These are phyloP conservation scores for Actias luna DNA, from an alignment of 2,888 invertebrate genomes.

Conservation along the genomic window DNA sequence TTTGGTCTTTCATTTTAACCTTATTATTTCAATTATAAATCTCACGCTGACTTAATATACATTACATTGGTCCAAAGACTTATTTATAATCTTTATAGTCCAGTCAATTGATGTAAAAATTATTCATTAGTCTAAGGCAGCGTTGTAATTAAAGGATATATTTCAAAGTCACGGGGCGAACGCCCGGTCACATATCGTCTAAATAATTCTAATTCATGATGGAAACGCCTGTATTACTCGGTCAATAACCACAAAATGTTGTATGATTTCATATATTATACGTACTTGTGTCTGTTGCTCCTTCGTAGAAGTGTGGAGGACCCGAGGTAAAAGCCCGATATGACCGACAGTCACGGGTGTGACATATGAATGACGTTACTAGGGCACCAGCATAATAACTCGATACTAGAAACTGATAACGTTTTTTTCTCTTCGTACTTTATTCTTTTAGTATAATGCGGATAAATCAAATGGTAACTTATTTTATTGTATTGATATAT, in stretches of 20 bases:
- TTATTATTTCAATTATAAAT: too few relatives aligned
- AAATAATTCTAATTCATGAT: conserved; percentile 39
- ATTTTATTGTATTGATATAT: conserved; percentile 1
- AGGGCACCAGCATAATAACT: conserved; percentile 15
- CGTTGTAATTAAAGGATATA: conserved; percentile 33
- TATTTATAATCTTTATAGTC: background rate
- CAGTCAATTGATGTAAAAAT: conserved; percentile 13
- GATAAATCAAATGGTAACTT: background rate
- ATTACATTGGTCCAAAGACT: too few relatives aligned
- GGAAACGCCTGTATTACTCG: conserved; percentile 39
- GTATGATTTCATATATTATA: conserved; percentile 43
- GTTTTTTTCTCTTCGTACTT: background rate
- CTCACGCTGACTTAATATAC: too few relatives aligned
- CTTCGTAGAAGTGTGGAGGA: conserved; percentile 7
- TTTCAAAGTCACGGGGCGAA: conserved; percentile 53
- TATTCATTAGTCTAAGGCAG: conserved; percentile 21
- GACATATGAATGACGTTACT: conserved; percentile 12
- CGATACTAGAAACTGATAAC: background rate
- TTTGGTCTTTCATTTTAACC: too few relatives aligned
- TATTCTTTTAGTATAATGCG: background rate
- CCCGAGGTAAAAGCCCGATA: conserved; percentile 4
- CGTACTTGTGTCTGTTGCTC: conserved; percentile 6
- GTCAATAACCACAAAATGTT: conserved; percentile 37
- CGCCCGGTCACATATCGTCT: conserved; percentile 34
- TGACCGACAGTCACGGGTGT: conserved; percentile 16